Base-by-base conservation (phyloP, 2,797 vertebrate genomes). In the Anguilla megastoma region DNA sequence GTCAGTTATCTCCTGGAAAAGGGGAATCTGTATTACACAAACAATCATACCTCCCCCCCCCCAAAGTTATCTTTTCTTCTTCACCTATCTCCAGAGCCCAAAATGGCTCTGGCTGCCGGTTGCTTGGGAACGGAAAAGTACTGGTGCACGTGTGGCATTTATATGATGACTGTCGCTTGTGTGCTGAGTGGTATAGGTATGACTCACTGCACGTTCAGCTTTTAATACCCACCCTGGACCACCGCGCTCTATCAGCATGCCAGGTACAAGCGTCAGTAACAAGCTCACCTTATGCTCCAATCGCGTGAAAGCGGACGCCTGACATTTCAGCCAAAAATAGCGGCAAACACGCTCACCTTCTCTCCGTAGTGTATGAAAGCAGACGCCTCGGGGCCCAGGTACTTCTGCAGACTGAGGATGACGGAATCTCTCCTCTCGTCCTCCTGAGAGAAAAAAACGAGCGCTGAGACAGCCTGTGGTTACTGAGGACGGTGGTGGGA, bases 351-450 rank as follows among this genome's bases (percentile, higher is more conserved):
- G 90, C 95, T 92, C 94, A 96, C 96, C 92, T 95, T 96, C 86
- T 96, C 96, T 85, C 94, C 91, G 71, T 95, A 96, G 92, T 97
- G 95, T 90, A 96, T 94, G 91, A 93, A 96, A 85, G 88, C 89
- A 41, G 92, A 90, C 0, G 95, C 96, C 92, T 95, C 94, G 1
- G 92, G 93, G 45, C 95, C 96, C 0, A 96, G 91, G 91, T 96
- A 96, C 91, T 89, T 94, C 89, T 93, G 94, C 92, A 96, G 90
- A 88, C 93, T 95, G 87, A 90, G 91, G 85, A 96, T 36, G 80
- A 96, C 94, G 41, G 94, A 94, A 45, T 92, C 86, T 90, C 91
- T 93, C 89, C 95, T 95, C 89, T 95, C 94, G 69, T 86, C 92
- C 87, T 54, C 84, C 95, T 96, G 93, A 88, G 90, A 56, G 14